Evolutionary conservation across 2,797 vertebrate genomes (phyloP), one percentile per base, ranked within the genome.

Genomic region (Urocyon cinereoargenteus): DNA sequence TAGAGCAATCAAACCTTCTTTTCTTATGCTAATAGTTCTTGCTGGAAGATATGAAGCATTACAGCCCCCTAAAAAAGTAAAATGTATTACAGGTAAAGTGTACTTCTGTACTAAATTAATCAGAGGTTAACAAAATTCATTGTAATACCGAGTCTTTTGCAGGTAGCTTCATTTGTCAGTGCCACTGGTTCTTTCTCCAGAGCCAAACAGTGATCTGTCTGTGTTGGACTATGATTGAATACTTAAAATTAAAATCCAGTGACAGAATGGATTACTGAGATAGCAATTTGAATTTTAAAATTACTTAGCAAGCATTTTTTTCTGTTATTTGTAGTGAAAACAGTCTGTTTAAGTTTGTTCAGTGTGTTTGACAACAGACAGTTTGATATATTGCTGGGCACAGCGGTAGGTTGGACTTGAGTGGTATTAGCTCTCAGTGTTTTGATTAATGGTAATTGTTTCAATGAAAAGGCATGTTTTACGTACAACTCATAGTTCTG

Each of bases 371-470:
- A 99, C 99, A 99, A 98, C 99, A 99, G 99, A 98, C 99, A 99
- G 98, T 99, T 99, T 99, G 99, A 99, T 99, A 98, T 99, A 99
- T 99, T 99, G 98, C 99, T 97, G 98, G 98, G 98, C 99, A 99
- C 99, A 99, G 99, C 98, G 34, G 99, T 99, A 99, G 99, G 98
- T 99, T 99, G 98, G 99, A 98, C 98, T 99, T 98, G 98, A 99
- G 98, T 98, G 98, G 99, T 99, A 99, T 99, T 99, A 99, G 98
- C 98, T 99, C 98, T 98, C 98, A 95, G 97, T 99, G 98, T 98
- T 99, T 99, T 99, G 99, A 99, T 99, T 99, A 99, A 99, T 99
- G 99, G 98, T 99, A 99, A 99, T 99, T 99, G 99, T 99, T 99
- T 98, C 98, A 0, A 98, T 99, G 98, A 99, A 99, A 99, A 99